phyloP scores from a whole-genome alignment of 2,797 vertebrate genomes.

The Eulemur mongoz region DNA sequence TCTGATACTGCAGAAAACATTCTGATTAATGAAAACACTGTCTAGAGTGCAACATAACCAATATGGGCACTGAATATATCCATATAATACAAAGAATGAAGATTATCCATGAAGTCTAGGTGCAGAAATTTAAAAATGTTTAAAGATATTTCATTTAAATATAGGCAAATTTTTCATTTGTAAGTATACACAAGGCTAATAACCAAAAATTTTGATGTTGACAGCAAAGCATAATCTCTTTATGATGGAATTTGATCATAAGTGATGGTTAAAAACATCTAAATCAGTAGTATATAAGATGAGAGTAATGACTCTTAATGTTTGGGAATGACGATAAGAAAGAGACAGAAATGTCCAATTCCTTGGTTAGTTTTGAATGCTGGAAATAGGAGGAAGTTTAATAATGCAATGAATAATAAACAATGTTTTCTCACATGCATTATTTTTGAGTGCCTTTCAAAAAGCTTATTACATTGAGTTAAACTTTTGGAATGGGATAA shows the following conservation, averaged over 20 bases:
- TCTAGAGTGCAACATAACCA: not conserved
- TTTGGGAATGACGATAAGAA: not conserved
- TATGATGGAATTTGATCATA: not conserved
- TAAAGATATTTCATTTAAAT: conserved; percentile 27
- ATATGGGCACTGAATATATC: fast-evolving
- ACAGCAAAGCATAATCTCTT: not conserved
- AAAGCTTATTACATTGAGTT: not conserved
- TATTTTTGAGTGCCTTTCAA: conserved; percentile 2
- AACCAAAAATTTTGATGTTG: not conserved
- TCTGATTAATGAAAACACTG: not conserved
- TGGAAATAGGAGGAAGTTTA: not conserved
- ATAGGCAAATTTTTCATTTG: not conserved
- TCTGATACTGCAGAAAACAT: not conserved
- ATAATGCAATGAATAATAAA: not conserved
- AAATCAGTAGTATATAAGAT: not conserved
- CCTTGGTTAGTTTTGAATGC: not conserved
- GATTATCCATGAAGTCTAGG: not conserved
- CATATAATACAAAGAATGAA: not conserved
- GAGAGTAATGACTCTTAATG: not conserved
- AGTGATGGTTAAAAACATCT: not conserved
- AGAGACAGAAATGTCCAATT: not conserved
- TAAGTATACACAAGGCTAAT: not conserved
- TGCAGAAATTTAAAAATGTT: not conserved
- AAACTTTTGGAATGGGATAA: not conserved
- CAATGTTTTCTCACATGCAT: not conserved